A percentile compares a stretch with the other conserved stretches of the same genome.
phyloP scores from a whole-genome alignment of 2,888 invertebrate genomes.

The Parnassius smintheus region DNA sequence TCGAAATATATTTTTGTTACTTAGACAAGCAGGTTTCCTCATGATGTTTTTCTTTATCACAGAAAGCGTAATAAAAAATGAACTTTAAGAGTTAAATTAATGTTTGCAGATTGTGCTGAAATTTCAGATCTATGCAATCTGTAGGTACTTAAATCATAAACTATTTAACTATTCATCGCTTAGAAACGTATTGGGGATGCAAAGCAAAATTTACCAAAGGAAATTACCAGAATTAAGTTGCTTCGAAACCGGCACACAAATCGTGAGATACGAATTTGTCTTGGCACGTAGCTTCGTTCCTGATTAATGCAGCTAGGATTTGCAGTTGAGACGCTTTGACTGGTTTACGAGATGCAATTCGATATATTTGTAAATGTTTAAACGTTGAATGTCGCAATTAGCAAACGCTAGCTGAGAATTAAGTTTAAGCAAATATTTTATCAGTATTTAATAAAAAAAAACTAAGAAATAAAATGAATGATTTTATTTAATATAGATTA shows the following conservation, averaged over 20 bases:
- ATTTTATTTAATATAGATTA: no score
- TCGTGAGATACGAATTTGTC: slow-evolving; percentile 29
- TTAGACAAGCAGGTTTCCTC: no score
- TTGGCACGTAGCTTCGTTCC: slow-evolving; percentile 24
- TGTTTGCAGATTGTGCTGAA: no score
- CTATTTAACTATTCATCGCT: neutral
- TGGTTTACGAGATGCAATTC: slow-evolving; percentile 20
- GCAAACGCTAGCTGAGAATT: neutral
- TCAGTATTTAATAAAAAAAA: no score
- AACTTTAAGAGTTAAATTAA: no score
- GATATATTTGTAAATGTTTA: slow-evolving; percentile 14
- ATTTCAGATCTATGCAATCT: no score
- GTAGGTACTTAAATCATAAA: no score
- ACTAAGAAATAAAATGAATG: no score
- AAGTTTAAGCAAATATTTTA: no score
- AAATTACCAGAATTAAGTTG: slow-evolving; percentile 27
- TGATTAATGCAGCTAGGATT: slow-evolving; percentile 28
- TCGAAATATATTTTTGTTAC: no score
- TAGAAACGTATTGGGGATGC: slow-evolving; percentile 14
- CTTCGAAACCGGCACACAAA: slow-evolving; percentile 22
- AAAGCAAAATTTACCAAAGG: slow-evolving; percentile 17
- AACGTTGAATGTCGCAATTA: slow-evolving; percentile 1
- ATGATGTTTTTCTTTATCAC: no score
- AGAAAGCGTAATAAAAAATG: no score
- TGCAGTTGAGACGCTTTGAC: slow-evolving; percentile 24